phyloP scores from a whole-genome alignment of 2,888 invertebrate species.

The Drosophila hawaiiensis region DNA sequence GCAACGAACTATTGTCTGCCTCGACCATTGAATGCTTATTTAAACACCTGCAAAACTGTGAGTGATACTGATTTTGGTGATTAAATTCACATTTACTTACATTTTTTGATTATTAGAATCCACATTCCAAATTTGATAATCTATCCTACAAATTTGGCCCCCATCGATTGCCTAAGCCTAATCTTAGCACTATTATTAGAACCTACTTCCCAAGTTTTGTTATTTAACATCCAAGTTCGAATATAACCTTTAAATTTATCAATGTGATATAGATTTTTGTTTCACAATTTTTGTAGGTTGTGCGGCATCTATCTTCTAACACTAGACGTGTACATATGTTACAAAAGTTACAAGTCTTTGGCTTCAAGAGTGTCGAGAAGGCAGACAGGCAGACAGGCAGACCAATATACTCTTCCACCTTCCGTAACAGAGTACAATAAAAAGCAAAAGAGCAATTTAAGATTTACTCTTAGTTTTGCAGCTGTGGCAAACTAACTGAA shows the following conservation, averaged over 20 bases:
- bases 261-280: neutral
- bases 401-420: neutral
- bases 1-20: neutral
- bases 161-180: too few relatives aligned
- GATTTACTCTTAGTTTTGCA: neutral
- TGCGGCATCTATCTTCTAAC: accelerated
- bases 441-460: neutral
- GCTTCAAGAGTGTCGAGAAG: neutral
- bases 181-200: too few relatives aligned
- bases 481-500: neutral
- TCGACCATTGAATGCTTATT: neutral
- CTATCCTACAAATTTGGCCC: neutral
- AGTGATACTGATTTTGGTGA: neutral
- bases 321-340: neutral
- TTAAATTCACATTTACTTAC: neutral
- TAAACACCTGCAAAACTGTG: neutral
- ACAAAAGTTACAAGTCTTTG: accelerated
- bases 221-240: too few relatives aligned
- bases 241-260: neutral
- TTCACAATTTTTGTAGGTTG: neutral
- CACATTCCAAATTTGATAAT: neutral
- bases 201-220: too few relatives aligned
- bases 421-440: neutral
- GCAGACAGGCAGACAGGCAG: neutral
- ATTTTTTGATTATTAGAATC: neutral